These are phyloP conservation scores for Phengaris alcon DNA, from an alignment of 2,888 invertebrate species.

Conservation along the genomic window DNA sequence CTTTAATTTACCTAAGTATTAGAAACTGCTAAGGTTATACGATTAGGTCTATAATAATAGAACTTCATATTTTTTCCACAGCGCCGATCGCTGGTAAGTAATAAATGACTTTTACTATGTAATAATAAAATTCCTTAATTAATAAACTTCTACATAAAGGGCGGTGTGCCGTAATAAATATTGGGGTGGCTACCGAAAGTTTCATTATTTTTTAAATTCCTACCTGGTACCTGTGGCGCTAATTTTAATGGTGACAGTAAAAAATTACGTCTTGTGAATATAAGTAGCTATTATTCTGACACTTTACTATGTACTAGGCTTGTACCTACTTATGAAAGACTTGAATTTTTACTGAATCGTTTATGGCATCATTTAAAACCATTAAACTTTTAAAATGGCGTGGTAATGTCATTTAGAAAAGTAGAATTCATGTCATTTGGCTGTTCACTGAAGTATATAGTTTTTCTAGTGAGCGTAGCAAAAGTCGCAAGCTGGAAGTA, in stretches of 20 bases:
- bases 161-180: constrained; percentile 13
- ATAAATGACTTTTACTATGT: background rate
- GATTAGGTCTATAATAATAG: background rate
- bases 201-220: constrained; percentile 1
- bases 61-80: background rate
- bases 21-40: too few species aligned
- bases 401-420: too few species aligned
- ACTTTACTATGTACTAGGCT: background rate
- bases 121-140: constrained; percentile 21
- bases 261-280: background rate
- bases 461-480: background rate
- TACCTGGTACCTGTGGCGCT: background rate
- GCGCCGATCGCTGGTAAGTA: background rate
- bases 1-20: too few species aligned
- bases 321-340: too few species aligned
- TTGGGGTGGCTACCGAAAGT: constrained; percentile 18
- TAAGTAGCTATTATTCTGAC: background rate
- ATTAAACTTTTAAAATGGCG: too few species aligned
- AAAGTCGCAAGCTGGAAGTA: background rate
- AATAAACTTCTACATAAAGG: constrained; percentile 21
- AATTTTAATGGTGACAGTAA: background rate
- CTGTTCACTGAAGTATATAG: too few species aligned
- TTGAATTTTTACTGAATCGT: too few species aligned
- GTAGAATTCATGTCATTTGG: too few species aligned
- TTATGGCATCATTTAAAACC: too few species aligned